Evolutionary conservation across 1,140 invertebrate species (phyloP).

Genomic region (Lerema accius): DNA sequence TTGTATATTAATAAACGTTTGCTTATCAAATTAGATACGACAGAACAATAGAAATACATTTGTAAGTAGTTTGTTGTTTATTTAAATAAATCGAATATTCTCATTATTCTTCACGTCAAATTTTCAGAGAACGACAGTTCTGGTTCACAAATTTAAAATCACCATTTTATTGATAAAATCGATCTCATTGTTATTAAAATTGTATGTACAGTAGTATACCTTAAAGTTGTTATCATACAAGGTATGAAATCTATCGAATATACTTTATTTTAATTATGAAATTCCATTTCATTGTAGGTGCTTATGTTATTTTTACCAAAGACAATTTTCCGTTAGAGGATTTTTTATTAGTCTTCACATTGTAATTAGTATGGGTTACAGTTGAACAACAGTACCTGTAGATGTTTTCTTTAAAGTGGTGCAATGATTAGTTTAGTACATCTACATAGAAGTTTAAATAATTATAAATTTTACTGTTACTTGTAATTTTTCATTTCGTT

Average conservation of each 20-base stretch:
- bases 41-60: conserved; percentile 4
- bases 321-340: conserved; percentile 68
- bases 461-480: conserved; percentile 34
- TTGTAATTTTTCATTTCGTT: not conserved
- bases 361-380: conserved; percentile 44
- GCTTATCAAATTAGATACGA: conserved; percentile 4
- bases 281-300: conserved; percentile 57
- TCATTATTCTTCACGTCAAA: conserved; percentile 19
- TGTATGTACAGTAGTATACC: conserved; percentile 68
- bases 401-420: conserved; percentile 65
- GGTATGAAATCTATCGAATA: conserved; percentile 76
- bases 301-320: conserved; percentile 79
- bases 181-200: conserved; percentile 80
- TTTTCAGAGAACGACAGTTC: conserved; percentile 60
- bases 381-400: conserved; percentile 60
- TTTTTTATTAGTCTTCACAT: conserved; percentile 55
- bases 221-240: conserved; percentile 81
- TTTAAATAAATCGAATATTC: not conserved
- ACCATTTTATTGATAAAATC: conserved; percentile 64
- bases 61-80: conserved; percentile 5
- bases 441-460: conserved; percentile 55
- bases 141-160: conserved; percentile 54
- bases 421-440: conserved; percentile 72
- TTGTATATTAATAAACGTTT: conserved; percentile 16
- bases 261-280: conserved; percentile 54